phyloP scores from a whole-genome alignment of 2,797 vertebrate species.

The Toxotes lorentzi region DNA sequence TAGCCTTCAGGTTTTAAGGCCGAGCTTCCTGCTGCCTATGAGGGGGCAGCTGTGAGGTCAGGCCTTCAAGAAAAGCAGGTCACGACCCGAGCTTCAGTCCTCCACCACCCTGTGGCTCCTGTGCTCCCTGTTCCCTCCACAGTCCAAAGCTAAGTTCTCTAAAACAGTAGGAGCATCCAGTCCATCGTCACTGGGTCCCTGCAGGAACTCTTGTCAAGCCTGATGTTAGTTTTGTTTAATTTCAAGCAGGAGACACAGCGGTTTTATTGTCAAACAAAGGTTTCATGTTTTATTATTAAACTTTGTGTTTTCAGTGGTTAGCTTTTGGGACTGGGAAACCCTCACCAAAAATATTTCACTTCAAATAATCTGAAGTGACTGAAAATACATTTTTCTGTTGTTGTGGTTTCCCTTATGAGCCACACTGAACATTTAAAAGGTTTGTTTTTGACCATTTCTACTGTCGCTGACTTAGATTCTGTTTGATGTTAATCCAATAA shows the following conservation, averaged over 20 bases:
- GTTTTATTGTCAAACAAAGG: conserved; percentile 62
- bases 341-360: conserved; percentile 68
- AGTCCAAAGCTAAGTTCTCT: conserved; percentile 17
- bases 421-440: conserved; percentile 59
- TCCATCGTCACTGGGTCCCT: conserved; percentile 46
- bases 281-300: conserved; percentile 68
- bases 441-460: conserved; percentile 73
- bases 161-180: conserved; percentile 45
- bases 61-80: conserved; percentile 46
- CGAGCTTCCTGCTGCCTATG: conserved; percentile 51
- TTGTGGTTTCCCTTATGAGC: conserved; percentile 69
- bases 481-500: conserved; percentile 75
- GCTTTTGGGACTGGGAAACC: conserved; percentile 51
- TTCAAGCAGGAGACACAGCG: conserved; percentile 40
- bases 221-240: conserved; percentile 39
- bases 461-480: conserved; percentile 61
- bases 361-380: conserved; percentile 69
- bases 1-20: conserved; percentile 52
- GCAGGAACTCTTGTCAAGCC: conserved; percentile 45
- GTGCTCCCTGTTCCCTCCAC: conserved; percentile 33
- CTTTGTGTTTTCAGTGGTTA: conserved; percentile 58
- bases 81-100: conserved; percentile 18
- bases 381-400: conserved; percentile 66
- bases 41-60: conserved; percentile 55
- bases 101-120: conserved; percentile 21